These are phyloP conservation scores for Lasioglossum malachurum DNA, from an alignment of 2,888 invertebrate genomes.

Conservation along the genomic window DNA sequence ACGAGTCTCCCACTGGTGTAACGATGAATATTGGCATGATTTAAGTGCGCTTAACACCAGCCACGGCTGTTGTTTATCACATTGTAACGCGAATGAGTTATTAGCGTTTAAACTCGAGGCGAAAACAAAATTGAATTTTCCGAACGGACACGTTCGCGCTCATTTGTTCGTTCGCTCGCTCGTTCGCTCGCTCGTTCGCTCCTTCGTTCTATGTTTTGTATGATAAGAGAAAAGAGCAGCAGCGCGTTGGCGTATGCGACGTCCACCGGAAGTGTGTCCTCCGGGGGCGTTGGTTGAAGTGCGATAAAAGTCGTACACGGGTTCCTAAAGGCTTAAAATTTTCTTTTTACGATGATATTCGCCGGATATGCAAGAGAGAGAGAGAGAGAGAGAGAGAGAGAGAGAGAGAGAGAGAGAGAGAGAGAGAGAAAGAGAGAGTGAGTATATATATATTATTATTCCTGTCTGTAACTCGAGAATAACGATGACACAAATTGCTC, in stretches of 20 bases:
- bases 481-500: slow-evolving; percentile 62
- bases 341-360: slow-evolving; percentile 5
- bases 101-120: not conserved
- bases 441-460: not conserved
- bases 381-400: not conserved
- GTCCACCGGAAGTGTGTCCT: slow-evolving; percentile 11
- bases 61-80: slow-evolving; percentile 14
- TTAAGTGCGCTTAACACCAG: slow-evolving; percentile 28
- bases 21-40: slow-evolving; percentile 15
- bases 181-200: slow-evolving; percentile 4
- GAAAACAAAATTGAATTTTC: not conserved
- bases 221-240: slow-evolving; percentile 4
- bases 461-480: slow-evolving; percentile 35
- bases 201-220: slow-evolving; percentile 4
- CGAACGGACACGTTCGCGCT: not conserved
- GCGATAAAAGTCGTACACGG: slow-evolving; percentile 16
- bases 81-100: slow-evolving; percentile 27
- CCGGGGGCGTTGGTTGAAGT: not conserved
- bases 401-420: not conserved
- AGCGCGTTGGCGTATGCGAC: not conserved
- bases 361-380: not conserved
- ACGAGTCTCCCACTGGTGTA: slow-evolving; percentile 2
- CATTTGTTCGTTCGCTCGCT: slow-evolving; percentile 9
- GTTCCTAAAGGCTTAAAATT: slow-evolving; percentile 10
- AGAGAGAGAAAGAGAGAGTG: not conserved